These are phyloP conservation scores for Cecidostiba fungosa DNA, from an alignment of 2,888 invertebrate species.

Conservation along the genomic window DNA sequence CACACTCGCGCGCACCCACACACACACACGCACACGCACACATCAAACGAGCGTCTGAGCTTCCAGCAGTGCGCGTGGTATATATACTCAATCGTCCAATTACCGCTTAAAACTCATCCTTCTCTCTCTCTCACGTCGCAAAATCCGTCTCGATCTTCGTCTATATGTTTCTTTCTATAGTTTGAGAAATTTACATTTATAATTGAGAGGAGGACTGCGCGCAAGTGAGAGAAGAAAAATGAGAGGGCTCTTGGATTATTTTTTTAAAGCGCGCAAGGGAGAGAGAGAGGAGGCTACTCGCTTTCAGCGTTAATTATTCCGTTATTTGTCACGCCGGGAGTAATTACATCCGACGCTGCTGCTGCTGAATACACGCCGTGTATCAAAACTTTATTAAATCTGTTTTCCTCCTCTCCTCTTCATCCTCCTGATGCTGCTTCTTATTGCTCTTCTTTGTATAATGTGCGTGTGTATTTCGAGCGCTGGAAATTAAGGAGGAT, in stretches of 20 bases:
- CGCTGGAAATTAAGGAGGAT: neutral
- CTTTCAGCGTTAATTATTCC: conserved; percentile 62
- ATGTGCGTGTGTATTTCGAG: neutral
- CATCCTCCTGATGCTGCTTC: neutral
- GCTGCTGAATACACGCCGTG: neutral
- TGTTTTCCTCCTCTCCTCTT: neutral
- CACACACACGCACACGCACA: conserved; percentile 26
- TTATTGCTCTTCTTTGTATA: conserved; percentile 1
- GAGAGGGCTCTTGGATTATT: conserved; percentile 20
- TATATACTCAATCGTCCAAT: conserved; percentile 60
- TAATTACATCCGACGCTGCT: conserved; percentile 32
- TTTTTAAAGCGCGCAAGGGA: conserved; percentile 29
- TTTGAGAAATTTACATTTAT: conserved; percentile 51
- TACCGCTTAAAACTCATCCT: conserved; percentile 42
- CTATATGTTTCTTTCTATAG: conserved; percentile 24
- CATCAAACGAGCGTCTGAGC: conserved; percentile 52
- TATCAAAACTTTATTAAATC: conserved; percentile 49
- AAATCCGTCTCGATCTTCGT: neutral
- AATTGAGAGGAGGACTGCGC: conserved; percentile 29
- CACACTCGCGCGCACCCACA: conserved; percentile 29
- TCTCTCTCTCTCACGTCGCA: conserved; percentile 35
- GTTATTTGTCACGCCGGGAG: conserved; percentile 54
- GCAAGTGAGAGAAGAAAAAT: conserved; percentile 35
- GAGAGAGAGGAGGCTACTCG: conserved; percentile 20
- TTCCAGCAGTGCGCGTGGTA: neutral